phyloP scores from a whole-genome alignment of 2,113 vertebrate species.

The Puma concolor region DNA sequence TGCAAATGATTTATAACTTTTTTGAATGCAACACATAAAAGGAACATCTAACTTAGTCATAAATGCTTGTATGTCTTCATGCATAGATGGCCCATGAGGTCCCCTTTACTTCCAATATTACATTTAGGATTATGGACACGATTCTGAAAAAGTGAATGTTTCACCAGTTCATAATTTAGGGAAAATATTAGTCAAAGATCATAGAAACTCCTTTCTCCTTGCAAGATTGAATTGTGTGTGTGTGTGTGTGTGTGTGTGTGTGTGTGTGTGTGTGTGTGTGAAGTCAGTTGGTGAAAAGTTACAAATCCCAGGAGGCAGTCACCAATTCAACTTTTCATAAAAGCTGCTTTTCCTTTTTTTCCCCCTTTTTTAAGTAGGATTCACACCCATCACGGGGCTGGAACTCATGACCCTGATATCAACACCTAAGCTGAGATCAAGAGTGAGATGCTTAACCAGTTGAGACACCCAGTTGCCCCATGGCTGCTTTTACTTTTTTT shows the following conservation, averaged over 20 bases:
- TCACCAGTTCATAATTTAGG: background rate
- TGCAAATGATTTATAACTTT: conserved; percentile 45
- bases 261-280: background rate
- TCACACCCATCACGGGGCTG: no score
- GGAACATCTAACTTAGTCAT: background rate
- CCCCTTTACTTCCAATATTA: background rate
- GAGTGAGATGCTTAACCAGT: no score
- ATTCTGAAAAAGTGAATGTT: background rate
- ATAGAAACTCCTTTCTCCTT: background rate
- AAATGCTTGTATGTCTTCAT: background rate
- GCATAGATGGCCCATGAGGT: background rate
- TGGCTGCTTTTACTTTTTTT: no score
- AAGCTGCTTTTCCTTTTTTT: background rate
- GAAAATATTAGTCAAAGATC: background rate
- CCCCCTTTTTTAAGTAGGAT: background rate
- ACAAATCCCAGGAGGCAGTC: background rate
- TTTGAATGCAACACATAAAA: background rate
- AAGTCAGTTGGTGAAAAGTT: background rate
- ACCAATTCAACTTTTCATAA: background rate
- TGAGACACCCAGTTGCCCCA: no score
- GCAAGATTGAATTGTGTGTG: background rate
- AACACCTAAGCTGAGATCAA: no score
- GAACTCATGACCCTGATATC: no score
- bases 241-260: background rate
- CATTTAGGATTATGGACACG: background rate